phyloP scores from a whole-genome alignment of 92 coral and sea anemone species.

The Zoanthus sansibaricus region DNA sequence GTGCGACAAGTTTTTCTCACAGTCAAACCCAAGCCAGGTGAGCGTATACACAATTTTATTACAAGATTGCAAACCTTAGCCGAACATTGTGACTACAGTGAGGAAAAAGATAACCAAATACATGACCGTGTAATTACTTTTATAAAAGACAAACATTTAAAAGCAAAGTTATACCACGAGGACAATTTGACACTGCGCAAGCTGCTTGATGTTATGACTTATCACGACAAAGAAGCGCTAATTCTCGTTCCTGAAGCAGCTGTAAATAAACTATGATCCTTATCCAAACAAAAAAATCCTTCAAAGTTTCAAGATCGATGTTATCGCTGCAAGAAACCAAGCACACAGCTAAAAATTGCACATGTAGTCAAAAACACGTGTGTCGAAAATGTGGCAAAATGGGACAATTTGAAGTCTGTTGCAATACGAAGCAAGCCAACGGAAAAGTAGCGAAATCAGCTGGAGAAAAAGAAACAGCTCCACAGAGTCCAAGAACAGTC shows the following conservation, averaged over 20 bases:
- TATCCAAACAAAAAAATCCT: background rate
- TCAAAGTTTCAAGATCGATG: background rate
- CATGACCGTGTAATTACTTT: slow-evolving; percentile 52
- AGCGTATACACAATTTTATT: slow-evolving; percentile 61
- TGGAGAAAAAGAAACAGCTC: slow-evolving; percentile 34
- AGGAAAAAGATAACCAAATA: slow-evolving; percentile 62
- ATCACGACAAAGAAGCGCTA: slow-evolving; percentile 61
- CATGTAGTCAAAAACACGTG: slow-evolving; percentile 10
- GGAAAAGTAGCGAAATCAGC: slow-evolving; percentile 16
- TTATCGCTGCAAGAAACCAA: slow-evolving; percentile 45
- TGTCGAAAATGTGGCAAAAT: slow-evolving; percentile 51
- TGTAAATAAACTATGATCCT: background rate
- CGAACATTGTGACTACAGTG: slow-evolving; percentile 63
- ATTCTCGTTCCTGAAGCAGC: background rate
- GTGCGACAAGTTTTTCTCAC: slow-evolving; percentile 57
- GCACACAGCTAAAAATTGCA: slow-evolving; percentile 50
- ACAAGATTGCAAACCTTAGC: slow-evolving; percentile 54
- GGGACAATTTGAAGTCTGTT: slow-evolving; percentile 41
- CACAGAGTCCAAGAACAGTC: background rate
- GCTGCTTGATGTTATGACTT: slow-evolving; percentile 47
- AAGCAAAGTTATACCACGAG: slow-evolving; percentile 59
- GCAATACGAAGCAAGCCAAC: slow-evolving; percentile 20
- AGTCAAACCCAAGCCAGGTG: slow-evolving; percentile 47
- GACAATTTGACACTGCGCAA: slow-evolving; percentile 42
- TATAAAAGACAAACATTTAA: slow-evolving; percentile 57